Evolutionary conservation across 2,888 invertebrate species (phyloP).

Genomic region (Halictus quadricinctus): DNA sequence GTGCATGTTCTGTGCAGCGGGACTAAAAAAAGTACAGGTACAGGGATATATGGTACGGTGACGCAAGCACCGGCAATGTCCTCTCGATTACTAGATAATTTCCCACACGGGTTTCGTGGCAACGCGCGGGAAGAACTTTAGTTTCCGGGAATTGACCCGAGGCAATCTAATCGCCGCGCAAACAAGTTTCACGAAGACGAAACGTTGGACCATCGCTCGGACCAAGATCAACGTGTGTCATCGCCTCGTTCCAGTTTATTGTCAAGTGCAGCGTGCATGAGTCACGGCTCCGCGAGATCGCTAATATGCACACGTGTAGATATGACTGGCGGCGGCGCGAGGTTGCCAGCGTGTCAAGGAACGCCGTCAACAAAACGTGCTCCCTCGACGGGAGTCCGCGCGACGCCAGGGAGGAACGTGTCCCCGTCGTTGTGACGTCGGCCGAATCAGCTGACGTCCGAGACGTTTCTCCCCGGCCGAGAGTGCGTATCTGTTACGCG

Average conservation of each 20-base stretch:
- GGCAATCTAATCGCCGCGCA: neutral
- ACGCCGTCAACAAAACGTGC: constrained; percentile 56
- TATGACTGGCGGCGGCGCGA: constrained; percentile 32
- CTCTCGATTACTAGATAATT: neutral
- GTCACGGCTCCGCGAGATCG: constrained; percentile 66
- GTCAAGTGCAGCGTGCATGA: constrained; percentile 68
- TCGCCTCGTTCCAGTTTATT: constrained; percentile 71
- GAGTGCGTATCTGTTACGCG: neutral
- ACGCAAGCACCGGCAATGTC: neutral
- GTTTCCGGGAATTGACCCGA: neutral
- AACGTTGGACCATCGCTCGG: constrained; percentile 35
- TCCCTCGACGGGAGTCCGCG: constrained; percentile 40
- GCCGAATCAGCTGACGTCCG: constrained; percentile 62
- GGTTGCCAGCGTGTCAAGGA: constrained; percentile 30
- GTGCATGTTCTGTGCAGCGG: neutral
- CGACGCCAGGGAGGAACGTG: constrained; percentile 56
- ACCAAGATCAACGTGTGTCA: constrained; percentile 55
- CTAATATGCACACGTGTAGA: constrained; percentile 39
- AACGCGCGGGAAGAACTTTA: neutral
- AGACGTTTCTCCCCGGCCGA: constrained; percentile 22
- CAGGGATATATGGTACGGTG: neutral
- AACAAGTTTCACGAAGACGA: neutral
- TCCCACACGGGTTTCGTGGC: neutral
- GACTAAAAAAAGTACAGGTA: neutral
- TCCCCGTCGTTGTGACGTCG: constrained; percentile 69